Evolutionary conservation across 2,113 vertebrate species (phyloP).

Genomic region (Melospiza melodia): DNA sequence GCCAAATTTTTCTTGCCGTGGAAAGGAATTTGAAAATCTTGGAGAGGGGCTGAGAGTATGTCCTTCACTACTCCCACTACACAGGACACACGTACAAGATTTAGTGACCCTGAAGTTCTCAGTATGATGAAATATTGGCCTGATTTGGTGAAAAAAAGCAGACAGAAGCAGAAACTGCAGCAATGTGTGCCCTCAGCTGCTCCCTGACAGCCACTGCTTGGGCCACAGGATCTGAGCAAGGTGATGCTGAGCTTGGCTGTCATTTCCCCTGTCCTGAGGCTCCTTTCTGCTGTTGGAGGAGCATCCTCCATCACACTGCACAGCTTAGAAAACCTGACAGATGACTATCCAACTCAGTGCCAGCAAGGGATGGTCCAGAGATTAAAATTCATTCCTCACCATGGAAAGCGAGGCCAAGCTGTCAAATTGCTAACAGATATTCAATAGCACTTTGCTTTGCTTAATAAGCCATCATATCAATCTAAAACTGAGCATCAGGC

Average conservation of each 20-base stretch:
- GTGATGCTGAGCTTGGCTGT: neutral
- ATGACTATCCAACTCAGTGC: neutral
- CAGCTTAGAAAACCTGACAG: neutral
- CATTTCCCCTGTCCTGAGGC: neutral
- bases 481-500: conserved; percentile 31
- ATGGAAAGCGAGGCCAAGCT: neutral
- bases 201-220: neutral
- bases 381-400: conserved; percentile 45
- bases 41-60: neutral
- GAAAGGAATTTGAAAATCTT: conserved; percentile 32
- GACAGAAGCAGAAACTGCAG: neutral
- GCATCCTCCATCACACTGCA: neutral
- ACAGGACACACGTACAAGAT: neutral
- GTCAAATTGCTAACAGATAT: conserved; percentile 45
- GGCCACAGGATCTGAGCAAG: neutral
- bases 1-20: conserved; percentile 4
- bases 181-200: neutral
- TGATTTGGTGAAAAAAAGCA: neutral
- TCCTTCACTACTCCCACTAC: neutral
- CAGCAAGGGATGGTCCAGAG: neutral
- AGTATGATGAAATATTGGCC: neutral
- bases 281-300: neutral
- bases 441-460: conserved; percentile 49
- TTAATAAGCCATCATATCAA: conserved; percentile 56
- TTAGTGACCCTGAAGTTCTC: neutral